A percentile compares a stretch with the other conserved stretches of the same genome.
phyloP scores from a whole-genome alignment of 2,797 vertebrate species.

The Meriones psammophilus region DNA sequence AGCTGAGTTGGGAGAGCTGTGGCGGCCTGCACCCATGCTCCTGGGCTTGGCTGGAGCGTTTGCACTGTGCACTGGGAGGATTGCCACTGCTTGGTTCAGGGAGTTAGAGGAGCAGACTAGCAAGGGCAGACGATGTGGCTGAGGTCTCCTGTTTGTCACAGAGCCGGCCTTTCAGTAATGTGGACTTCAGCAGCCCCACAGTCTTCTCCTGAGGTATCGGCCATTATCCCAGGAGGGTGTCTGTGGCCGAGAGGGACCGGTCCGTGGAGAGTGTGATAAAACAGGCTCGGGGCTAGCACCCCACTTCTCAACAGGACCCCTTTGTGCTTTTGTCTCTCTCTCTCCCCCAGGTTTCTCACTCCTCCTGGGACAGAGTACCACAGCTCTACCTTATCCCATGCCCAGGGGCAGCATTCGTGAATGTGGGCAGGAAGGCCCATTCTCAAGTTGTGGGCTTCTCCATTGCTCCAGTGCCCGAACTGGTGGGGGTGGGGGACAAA shows the following conservation, averaged over 20 bases:
- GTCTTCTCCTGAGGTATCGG: not conserved
- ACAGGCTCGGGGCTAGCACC: not conserved
- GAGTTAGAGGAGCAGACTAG: not conserved
- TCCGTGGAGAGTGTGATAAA: not conserved
- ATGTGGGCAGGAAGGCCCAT: fast-evolving
- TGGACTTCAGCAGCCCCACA: not conserved
- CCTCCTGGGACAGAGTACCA: not conserved
- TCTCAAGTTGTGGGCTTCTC: not conserved
- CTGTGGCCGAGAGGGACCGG: not conserved
- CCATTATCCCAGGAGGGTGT: not conserved
- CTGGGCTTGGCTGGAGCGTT: not conserved
- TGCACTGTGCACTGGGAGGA: not conserved
- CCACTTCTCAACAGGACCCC: not conserved
- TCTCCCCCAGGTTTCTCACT: too few relatives aligned
- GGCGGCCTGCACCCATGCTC: too few relatives aligned
- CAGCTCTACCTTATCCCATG: too few relatives aligned
- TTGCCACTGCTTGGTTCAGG: not conserved
- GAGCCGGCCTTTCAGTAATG: not conserved
- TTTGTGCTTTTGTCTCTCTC: not conserved
- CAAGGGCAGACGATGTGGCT: not conserved
- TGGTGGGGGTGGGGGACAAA: not conserved
- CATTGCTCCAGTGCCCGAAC: not conserved
- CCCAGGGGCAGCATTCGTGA: fast-evolving
- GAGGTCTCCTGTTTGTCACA: not conserved
- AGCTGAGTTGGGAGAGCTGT: not conserved